These are phyloP conservation scores for Eristalis arbustorum DNA, from an alignment of 2,888 invertebrate species.

Conservation along the genomic window DNA sequence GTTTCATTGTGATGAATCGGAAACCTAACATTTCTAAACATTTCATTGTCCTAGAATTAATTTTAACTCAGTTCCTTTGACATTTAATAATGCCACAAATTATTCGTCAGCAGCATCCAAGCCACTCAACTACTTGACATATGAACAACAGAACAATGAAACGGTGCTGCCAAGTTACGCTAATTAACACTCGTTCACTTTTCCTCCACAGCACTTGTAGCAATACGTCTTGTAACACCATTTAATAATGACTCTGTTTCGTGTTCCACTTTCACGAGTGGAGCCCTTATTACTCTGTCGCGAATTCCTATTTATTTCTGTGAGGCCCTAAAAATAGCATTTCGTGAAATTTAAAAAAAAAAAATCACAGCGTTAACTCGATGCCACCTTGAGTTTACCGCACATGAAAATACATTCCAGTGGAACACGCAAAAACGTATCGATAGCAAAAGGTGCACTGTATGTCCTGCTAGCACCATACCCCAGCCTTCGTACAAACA, in stretches of 20 bases:
- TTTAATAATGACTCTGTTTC: background rate
- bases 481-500: background rate
- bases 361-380: constrained; percentile 24
- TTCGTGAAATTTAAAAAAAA: background rate
- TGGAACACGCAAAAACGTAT: constrained; percentile 31
- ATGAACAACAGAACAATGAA: background rate
- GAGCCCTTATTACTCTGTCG: background rate
- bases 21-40: too few species aligned
- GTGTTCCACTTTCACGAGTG: background rate
- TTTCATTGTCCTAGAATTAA: too few species aligned
- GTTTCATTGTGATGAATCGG: too few species aligned
- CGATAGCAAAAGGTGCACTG: constrained; percentile 29
- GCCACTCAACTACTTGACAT: background rate
- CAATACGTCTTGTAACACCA: background rate
- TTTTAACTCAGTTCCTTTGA: too few species aligned
- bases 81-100: too few species aligned
- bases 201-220: background rate
- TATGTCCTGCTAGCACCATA: background rate
- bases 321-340: constrained; percentile 4
- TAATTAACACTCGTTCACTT: background rate
- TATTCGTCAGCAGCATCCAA: too few species aligned
- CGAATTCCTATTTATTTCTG: background rate
- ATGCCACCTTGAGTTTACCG: background rate
- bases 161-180: background rate
- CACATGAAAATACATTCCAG: constrained; percentile 21